These are phyloP conservation scores for Aurelia sp. DNA, from an alignment of 30 jellyfish, hydroid and myxozoan species.

Conservation along the genomic window DNA sequence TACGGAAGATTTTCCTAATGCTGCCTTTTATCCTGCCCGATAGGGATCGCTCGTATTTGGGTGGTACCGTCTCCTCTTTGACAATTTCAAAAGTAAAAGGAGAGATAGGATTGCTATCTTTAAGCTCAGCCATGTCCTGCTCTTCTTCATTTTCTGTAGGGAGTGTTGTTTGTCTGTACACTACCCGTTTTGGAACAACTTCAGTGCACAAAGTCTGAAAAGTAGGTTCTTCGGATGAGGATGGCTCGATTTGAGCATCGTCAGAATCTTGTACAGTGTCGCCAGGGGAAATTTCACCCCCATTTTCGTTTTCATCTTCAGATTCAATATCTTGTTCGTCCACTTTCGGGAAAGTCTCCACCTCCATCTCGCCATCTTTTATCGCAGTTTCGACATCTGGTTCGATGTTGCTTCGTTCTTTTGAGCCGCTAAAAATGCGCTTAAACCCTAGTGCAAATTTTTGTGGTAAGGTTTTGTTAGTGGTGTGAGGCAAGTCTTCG, in stretches of 20 bases:
- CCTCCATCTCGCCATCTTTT: too few relatives aligned
- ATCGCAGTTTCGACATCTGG: background rate
- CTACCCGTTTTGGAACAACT: constrained; percentile 15
- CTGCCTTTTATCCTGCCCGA: background rate
- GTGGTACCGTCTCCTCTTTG: constrained; percentile 10
- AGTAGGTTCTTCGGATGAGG: too few relatives aligned
- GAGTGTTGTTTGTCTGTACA: constrained; percentile 13
- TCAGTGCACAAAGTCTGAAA: constrained; percentile 17
- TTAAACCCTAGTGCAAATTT: background rate
- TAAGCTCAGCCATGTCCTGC: background rate
- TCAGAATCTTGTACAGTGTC: background rate
- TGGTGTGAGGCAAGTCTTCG: background rate
- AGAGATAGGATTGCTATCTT: background rate
- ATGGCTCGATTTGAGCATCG: background rate
- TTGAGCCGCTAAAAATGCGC: constrained; percentile 9
- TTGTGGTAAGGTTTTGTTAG: background rate
- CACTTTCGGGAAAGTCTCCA: too few relatives aligned
- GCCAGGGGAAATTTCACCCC: too few relatives aligned
- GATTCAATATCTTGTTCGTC: too few relatives aligned
- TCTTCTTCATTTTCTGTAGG: background rate
- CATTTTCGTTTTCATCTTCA: too few relatives aligned
- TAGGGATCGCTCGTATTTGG: background rate
- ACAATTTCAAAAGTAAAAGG: background rate
- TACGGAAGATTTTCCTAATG: background rate
- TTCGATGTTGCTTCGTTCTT: background rate